Evolutionary conservation across 2,113 vertebrate species (phyloP).

Genomic region (Cyanoramphus novaezelandiae): DNA sequence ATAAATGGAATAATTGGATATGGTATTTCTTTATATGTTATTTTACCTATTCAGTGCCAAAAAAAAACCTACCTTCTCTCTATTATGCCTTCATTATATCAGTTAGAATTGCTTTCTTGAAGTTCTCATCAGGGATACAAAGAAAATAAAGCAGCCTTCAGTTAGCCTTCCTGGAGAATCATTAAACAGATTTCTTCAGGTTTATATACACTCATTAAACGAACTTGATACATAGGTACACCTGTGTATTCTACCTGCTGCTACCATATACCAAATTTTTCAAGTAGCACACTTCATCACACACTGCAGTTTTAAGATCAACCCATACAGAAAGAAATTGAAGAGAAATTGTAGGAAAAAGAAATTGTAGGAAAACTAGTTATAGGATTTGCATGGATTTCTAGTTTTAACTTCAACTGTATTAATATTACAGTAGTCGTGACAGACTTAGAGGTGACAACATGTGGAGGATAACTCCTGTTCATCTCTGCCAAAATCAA

Average conservation of each 20-base stretch:
- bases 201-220: not conserved
- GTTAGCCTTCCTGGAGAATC: not conserved
- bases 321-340: not conserved
- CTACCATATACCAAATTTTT: no score
- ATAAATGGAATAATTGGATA: not conserved
- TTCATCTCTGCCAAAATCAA: not conserved
- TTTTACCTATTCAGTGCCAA: not conserved
- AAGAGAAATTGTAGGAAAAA: not conserved
- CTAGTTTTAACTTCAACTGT: not conserved
- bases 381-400: not conserved
- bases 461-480: not conserved
- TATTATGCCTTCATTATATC: not conserved
- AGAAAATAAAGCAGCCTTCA: not conserved
- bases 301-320: not conserved
- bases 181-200: not conserved
- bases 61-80: not conserved
- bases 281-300: not conserved
- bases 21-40: not conserved
- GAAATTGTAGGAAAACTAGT: not conserved
- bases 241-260: not conserved
- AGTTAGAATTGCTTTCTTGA: not conserved
- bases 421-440: not conserved
- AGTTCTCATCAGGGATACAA: not conserved
- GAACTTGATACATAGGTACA: not conserved
- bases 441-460: not conserved